Evolutionary conservation across 2,113 vertebrate species (phyloP).

Genomic region (Alces alces): DNA sequence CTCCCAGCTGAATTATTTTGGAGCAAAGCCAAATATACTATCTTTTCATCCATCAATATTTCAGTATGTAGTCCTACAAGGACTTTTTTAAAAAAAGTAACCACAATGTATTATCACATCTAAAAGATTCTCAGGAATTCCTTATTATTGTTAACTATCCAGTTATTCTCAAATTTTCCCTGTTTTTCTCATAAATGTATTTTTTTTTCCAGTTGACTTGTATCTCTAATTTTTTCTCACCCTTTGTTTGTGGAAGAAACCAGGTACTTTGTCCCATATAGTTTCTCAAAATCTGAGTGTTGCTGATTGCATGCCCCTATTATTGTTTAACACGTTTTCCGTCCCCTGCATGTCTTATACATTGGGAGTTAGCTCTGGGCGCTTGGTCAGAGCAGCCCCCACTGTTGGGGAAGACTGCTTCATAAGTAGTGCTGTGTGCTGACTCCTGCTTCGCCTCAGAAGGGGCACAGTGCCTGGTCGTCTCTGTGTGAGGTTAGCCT

Average conservation of each 20-base stretch:
- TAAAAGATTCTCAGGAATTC: background rate
- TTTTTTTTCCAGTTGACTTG: background rate
- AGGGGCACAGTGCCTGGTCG: background rate
- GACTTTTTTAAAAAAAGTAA: background rate
- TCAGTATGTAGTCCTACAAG: background rate
- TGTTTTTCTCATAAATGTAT: background rate
- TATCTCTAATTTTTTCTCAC: background rate
- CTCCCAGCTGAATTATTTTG: background rate
- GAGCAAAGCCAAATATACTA: background rate
- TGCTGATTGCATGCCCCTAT: background rate
- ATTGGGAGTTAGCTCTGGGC: background rate
- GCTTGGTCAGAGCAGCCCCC: background rate
- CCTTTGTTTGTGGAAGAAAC: background rate
- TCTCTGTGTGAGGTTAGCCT: background rate
- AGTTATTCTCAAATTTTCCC: background rate
- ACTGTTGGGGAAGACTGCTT: background rate
- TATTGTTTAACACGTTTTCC: slow-evolving; percentile 1
- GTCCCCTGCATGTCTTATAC: background rate
- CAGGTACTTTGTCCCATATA: background rate
- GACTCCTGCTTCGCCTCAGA: background rate
- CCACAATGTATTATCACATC: background rate
- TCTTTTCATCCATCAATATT: slow-evolving; percentile 33
- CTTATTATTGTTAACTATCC: background rate
- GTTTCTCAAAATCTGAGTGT: background rate
- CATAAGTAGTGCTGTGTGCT: background rate